Evolutionary conservation across 92 coral and sea anemone species (phyloP), one percentile per base, ranked within the genome.

Genomic region (Pocillopora grandis): DNA sequence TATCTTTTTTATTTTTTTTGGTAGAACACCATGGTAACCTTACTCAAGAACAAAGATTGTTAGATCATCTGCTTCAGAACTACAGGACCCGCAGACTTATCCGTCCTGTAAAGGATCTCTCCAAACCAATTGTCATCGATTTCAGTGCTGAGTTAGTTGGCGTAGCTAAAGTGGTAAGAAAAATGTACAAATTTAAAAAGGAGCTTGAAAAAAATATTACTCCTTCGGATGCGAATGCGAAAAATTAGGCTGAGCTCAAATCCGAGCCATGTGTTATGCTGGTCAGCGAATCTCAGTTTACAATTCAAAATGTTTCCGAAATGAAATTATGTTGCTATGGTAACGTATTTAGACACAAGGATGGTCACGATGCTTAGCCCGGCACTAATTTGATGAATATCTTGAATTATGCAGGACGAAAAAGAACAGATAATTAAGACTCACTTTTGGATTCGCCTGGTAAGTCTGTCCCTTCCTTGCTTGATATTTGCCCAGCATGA

Each of bases 81-180:
- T 78, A 88, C 85, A 83, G 85, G 85, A 88, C 81, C 57, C 83
- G 90, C 35, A 87, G 90, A 76, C 84, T 91, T 19, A 76, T 91
- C 27, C 79, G 84, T 19, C 94, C 94, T 0, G 86, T 88, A 64
- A 71, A 72, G 76, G 89, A 88, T 72, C 76, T 90, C 12, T 60
- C 85, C 1, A 86, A 88, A 56, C 86, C 94, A 2, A 72, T 91
- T 37, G 23, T 58, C 80, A 86, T 91, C 67, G 64, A 72, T 13
- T 85, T 91, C 33, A 87, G 87, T 17, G 94, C 94, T 14, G 90
- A 91, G 80, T 79, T 91, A 19, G 80, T 91, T 36, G 94, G 94
- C 18, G 87, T 91, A 15, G 92, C 94, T 33, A 88, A 91, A 88
- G 94, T 91, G 88, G 94, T 91, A 31, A 88, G 92, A 60, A n/a